Evolutionary conservation across 2,797 vertebrate species (phyloP).

Genomic region (Florisuga fusca): DNA sequence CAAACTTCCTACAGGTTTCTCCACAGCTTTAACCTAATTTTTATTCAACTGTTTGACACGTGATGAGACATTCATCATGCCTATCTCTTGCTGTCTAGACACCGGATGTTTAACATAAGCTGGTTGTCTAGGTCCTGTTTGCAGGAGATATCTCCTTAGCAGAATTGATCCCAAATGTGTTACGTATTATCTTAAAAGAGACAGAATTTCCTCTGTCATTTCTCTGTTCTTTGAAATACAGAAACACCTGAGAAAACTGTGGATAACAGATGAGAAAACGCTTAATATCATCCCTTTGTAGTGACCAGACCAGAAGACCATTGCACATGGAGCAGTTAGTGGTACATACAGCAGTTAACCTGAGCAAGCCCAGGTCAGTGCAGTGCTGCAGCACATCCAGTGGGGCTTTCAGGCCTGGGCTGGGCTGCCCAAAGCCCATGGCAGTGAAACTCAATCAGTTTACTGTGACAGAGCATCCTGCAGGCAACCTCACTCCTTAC

Average conservation of each 20-base stretch:
- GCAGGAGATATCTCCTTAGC: not conserved
- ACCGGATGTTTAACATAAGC: not conserved
- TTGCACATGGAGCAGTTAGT: not conserved
- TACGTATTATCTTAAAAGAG: not conserved
- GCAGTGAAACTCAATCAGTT: not conserved
- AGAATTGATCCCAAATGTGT: not conserved
- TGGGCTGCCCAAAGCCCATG: not conserved
- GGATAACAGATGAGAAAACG: not conserved
- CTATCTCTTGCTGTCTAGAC: not conserved
- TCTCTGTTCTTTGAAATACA: not conserved
- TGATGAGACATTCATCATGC: not conserved
- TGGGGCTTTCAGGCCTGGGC: not conserved
- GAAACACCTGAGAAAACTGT: not conserved
- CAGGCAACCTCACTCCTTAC: not conserved
- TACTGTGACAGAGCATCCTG: rapidly evolving
- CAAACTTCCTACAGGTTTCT: not conserved
- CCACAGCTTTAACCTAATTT: not conserved
- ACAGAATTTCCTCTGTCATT: not conserved
- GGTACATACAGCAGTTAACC: not conserved
- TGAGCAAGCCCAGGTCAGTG: rapidly evolving
- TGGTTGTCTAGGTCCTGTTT: not conserved
- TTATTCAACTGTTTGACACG: not conserved
- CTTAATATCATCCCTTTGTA: rapidly evolving
- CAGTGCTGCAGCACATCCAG: not conserved
- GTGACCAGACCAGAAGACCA: not conserved